Evolutionary conservation across 2,888 invertebrate species (phyloP), one percentile per base, ranked within the genome.

Genomic region (Dryobota labecula): DNA sequence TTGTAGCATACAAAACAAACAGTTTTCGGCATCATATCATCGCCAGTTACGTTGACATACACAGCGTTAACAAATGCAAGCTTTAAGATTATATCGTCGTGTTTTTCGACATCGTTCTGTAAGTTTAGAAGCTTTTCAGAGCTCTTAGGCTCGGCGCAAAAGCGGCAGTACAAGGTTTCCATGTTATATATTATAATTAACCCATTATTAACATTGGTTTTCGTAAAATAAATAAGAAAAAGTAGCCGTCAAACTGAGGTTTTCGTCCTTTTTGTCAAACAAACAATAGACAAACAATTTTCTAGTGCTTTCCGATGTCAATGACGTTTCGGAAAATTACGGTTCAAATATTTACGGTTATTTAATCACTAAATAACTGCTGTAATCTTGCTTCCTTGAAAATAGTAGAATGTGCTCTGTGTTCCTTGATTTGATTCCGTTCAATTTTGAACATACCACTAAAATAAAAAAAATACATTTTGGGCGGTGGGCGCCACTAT

Each of bases 11-110:
- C 24, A 24, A 80, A 82, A 82, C 80, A 80, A 56, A 80, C 65
- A 27, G 82, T 80, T 80, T 80, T 82, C 54, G 80, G 80, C 75
- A 80, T 49, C 58, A 69, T 82, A 82, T 82, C 90, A 30, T 85
- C 84, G 70, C 82, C 87, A 41, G 88, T 86, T 69, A 95, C 86
- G 82, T 95, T 91, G n/a, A 95, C 90, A 76, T 94, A 94, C 20
- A 91, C 85, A 30, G 93, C 93, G 76, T 94, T 95, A n/a, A 95
- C 80, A 74, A 94, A 93, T 5, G 78, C 70, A 30, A 80, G 78
- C 27, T 80, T 82, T 63, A 80, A 1, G 11, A 78, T 57, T 33
- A 82, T 75, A 74, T 80, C 80, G 20, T 78, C 62, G 51, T 69
- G 58, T 69, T 75, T 82, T 41, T 75, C 70, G 11, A 36, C 8